Conservation (phyloP, 2,113 vertebrate genomes). For the Lagopus leucura region DNA sequence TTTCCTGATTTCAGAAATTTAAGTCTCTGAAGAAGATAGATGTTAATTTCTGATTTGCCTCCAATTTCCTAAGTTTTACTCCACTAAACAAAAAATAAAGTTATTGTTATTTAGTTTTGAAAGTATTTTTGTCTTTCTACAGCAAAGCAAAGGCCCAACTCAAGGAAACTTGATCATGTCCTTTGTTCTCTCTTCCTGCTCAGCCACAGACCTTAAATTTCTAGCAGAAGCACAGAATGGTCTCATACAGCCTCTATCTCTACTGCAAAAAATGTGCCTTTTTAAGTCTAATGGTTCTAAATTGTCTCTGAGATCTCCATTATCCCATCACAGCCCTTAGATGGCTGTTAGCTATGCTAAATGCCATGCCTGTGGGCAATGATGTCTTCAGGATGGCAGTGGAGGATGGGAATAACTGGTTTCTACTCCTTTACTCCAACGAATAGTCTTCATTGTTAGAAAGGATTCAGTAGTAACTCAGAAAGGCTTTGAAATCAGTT, state of each 20-base stretch:
- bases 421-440: not conserved
- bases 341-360: not conserved
- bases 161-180: not conserved
- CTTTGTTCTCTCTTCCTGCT: not conserved
- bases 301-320: not conserved
- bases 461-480: not conserved
- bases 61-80: conserved; percentile 15
- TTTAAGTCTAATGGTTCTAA: not conserved
- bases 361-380: not conserved
- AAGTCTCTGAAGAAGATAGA: not conserved
- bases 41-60: conserved; percentile 11
- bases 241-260: not conserved
- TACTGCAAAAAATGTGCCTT: not conserved
- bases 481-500: not conserved
- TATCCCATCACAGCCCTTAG: not conserved
- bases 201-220: rapidly evolving
- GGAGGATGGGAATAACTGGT: not conserved
- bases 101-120: not conserved
- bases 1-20: not conserved
- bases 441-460: not conserved
- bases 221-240: rapidly evolving
- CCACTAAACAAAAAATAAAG: conserved; percentile 8
- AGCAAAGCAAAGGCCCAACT: not conserved
- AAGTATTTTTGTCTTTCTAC: not conserved
- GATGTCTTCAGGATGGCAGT: not conserved